Conservation (phyloP, 2,113 vertebrate genomes). For the Microcebus tavaratra region DNA sequence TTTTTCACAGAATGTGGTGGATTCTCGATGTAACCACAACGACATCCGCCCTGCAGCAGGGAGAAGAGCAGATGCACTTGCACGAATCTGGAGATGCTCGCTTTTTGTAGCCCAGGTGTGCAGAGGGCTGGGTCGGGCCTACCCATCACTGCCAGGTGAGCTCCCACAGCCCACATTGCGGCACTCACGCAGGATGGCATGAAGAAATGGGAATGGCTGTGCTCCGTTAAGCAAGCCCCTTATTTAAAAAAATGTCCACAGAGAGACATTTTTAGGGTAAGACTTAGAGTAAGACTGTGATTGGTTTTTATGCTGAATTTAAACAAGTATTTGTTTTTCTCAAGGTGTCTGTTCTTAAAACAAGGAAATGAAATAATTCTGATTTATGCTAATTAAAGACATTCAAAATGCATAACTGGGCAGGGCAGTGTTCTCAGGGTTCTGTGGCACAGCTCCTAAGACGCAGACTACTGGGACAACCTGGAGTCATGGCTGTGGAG, state of each 20-base stretch:
- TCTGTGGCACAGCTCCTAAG: not conserved
- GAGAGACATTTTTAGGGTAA: not conserved
- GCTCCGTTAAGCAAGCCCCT: not conserved
- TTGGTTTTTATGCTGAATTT: not conserved
- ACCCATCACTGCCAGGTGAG: not conserved
- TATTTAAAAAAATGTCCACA: not conserved
- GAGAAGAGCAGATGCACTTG: not conserved
- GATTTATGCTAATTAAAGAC: not conserved
- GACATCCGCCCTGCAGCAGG: slow-evolving; percentile 69
- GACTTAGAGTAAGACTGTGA: not conserved
- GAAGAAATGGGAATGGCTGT: not conserved
- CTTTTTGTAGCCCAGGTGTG: not conserved
- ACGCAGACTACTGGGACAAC: not conserved
- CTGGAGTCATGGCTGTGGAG: not conserved
- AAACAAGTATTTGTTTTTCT: not conserved
- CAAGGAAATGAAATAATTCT: not conserved
- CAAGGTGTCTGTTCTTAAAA: not conserved
- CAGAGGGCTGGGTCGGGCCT: not conserved
- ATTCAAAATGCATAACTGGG: not conserved
- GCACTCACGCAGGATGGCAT: not conserved
- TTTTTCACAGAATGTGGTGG: slow-evolving; percentile 45
- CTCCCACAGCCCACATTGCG: not conserved
- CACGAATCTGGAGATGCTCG: not conserved
- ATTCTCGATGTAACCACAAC: slow-evolving; percentile 68
- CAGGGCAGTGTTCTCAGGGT: not conserved